Evolutionary conservation across 2,797 vertebrate genomes (phyloP).

Genomic region (Pangasius macronema): DNA sequence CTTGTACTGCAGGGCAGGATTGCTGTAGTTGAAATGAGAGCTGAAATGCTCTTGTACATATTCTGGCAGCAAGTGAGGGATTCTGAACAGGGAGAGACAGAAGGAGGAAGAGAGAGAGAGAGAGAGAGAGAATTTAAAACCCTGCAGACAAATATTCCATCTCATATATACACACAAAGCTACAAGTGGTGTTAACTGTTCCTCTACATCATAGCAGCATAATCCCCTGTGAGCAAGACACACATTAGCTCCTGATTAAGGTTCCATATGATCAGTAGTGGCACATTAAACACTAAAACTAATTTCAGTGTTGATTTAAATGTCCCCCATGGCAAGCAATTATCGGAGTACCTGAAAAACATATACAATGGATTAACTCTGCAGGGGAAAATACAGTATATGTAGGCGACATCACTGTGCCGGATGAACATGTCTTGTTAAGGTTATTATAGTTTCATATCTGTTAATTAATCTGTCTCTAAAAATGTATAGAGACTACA

Average conservation of each 20-base stretch:
- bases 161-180: background rate
- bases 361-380: background rate
- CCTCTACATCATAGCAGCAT: background rate
- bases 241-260: background rate
- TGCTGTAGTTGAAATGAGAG: slow-evolving; percentile 73
- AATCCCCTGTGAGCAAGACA: background rate
- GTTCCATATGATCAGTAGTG: background rate
- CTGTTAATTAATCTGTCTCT: too few species aligned
- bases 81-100: slow-evolving; percentile 62
- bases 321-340: background rate
- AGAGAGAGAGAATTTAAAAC: slow-evolving; percentile 24
- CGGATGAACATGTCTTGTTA: background rate
- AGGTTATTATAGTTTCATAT: background rate
- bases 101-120: slow-evolving; percentile 30
- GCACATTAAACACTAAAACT: background rate
- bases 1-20: slow-evolving; percentile 76
- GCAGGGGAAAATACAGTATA: background rate
- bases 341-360: background rate
- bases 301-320: background rate
- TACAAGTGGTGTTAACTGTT: background rate
- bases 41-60: slow-evolving; percentile 67
- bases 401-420: background rate
- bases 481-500: background rate
- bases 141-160: background rate
- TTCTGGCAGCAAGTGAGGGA: slow-evolving; percentile 70